Conservation (phyloP, 2,888 invertebrate genomes). For the Entomobrya multifasciata region DNA sequence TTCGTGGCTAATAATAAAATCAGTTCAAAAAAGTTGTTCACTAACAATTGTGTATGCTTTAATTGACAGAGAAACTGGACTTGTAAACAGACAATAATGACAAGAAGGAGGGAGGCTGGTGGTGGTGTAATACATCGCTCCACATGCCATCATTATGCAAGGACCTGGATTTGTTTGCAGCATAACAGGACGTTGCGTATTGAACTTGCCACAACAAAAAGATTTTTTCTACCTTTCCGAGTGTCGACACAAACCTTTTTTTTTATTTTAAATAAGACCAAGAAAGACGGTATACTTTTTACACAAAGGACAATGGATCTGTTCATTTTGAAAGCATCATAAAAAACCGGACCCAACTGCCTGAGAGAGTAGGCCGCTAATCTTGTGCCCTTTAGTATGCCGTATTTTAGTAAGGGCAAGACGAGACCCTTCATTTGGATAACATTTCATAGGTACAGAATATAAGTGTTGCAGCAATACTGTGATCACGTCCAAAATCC, state of each 20-base stretch:
- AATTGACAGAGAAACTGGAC: slow-evolving; percentile 10
- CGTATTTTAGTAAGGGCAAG: background rate
- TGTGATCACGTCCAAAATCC: slow-evolving; percentile 10
- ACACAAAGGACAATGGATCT: slow-evolving; percentile 36
- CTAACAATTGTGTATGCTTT: no score
- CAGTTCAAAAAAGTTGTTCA: no score
- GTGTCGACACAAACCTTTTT: slow-evolving; percentile 6
- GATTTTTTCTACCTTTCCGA: slow-evolving; percentile 28
- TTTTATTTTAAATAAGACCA: slow-evolving; percentile 3
- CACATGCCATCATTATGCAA: slow-evolving; percentile 38
- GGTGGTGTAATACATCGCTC: background rate
- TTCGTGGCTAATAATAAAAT: no score
- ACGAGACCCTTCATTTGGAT: slow-evolving; percentile 29
- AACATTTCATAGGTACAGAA: background rate
- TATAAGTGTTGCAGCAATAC: slow-evolving; percentile 20
- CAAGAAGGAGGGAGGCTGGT: background rate
- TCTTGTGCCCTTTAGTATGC: slow-evolving; percentile 45
- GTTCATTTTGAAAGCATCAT: slow-evolving; percentile 37
- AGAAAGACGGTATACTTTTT: slow-evolving; percentile 13
- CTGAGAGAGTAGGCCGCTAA: slow-evolving; percentile 38
- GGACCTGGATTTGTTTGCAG: slow-evolving; percentile 30
- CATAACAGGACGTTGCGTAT: slow-evolving; percentile 2
- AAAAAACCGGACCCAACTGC: slow-evolving; percentile 43
- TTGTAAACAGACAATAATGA: background rate
- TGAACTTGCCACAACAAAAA: slow-evolving; percentile 44